phyloP scores from a whole-genome alignment of 2,113 vertebrate species.

The Vidua chalybeata region DNA sequence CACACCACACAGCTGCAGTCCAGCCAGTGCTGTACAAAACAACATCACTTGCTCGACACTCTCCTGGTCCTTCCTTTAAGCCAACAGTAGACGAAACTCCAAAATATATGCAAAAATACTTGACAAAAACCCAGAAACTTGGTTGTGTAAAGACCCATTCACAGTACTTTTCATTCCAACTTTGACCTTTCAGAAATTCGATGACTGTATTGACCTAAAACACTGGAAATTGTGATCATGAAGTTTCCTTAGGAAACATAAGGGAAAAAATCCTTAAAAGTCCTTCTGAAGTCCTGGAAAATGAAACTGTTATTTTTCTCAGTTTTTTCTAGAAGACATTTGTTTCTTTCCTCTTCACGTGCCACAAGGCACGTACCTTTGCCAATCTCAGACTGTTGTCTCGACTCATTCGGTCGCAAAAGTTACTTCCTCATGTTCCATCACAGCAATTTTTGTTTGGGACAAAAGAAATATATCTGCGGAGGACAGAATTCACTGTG shows the following conservation, averaged over 20 bases:
- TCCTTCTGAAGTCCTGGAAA: not conserved
- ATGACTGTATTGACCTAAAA: not conserved
- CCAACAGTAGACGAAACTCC: not conserved
- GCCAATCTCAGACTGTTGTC: not conserved
- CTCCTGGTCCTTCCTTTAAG: not conserved
- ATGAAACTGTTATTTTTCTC: not conserved
- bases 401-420: not conserved
- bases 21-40: not conserved
- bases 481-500: not conserved
- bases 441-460: not conserved
- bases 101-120: not conserved
- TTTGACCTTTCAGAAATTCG: not conserved
- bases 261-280: not conserved
- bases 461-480: not conserved
- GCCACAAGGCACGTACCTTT: not conserved
- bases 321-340: not conserved
- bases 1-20: accelerated
- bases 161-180: not conserved
- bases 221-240: not conserved
- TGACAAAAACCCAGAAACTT: not conserved
- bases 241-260: not conserved
- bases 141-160: not conserved
- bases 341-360: not conserved
- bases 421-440: not conserved
- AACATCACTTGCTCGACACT: not conserved